A percentile compares a stretch with the other conserved stretches of the same genome.
These are phyloP conservation scores for Remorina albescens DNA, from an alignment of 2,797 vertebrate genomes.

Conservation along the genomic window DNA sequence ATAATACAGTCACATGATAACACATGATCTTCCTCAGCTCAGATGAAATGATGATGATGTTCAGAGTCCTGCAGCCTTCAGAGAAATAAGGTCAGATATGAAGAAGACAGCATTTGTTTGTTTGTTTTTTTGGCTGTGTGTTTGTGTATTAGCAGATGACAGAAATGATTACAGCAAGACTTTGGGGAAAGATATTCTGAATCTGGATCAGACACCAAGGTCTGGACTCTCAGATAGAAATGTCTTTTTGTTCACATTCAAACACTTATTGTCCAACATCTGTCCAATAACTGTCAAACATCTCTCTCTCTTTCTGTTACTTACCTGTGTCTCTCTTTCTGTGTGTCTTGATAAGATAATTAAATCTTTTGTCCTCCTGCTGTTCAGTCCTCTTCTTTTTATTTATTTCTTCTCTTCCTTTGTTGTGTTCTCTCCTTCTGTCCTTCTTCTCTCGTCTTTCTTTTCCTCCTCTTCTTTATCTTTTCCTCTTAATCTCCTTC, in stretches of 20 bases:
- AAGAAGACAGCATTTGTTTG: not conserved
- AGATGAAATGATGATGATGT: too few species aligned
- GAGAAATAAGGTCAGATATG: constrained; percentile 22
- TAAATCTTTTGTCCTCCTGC: not conserved
- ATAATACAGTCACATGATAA: too few species aligned
- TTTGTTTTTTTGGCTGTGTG: not conserved
- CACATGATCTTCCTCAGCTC: too few species aligned
- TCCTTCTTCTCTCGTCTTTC: not conserved
- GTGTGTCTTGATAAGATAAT: constrained; percentile 26
- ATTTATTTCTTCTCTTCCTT: constrained; percentile 18
- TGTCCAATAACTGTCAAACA: too few species aligned
- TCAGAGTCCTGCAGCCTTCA: not conserved
- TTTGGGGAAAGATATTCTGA: not conserved
- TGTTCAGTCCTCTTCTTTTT: not conserved
- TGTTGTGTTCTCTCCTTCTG: not conserved
- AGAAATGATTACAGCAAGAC: constrained; percentile 32
- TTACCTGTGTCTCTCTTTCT: not conserved
- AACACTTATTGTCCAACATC: too few species aligned
- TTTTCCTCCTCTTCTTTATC: constrained; percentile 1
- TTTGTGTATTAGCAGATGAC: constrained; percentile 9
- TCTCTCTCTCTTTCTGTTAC: not conserved
- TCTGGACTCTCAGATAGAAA: too few species aligned
- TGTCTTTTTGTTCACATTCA: too few species aligned
- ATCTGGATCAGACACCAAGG: not conserved
- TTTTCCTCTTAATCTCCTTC: constrained; percentile 41